Percentiles rank a stretch among this genome's conserved stretches.
Evolutionary conservation across 2,888 invertebrate species (phyloP).

Genomic region (Polyploca ridens): DNA sequence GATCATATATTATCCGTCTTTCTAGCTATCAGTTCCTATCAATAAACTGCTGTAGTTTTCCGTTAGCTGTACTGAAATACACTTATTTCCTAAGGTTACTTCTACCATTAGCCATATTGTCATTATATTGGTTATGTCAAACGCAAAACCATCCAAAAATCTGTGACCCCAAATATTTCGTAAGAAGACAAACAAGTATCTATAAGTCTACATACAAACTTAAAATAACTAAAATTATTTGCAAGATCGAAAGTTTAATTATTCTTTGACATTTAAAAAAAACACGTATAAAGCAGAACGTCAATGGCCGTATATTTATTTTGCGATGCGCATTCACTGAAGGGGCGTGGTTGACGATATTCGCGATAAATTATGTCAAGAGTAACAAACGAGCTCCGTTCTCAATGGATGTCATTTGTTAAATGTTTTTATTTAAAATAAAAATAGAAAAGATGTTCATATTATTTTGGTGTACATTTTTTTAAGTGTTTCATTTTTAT

Average conservation of each 20-base stretch:
- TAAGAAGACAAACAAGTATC: no score
- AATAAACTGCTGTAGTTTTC: no score
- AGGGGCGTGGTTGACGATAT: slow-evolving; percentile 63
- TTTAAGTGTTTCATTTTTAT: background rate
- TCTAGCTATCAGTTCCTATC: no score
- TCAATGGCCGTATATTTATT: slow-evolving; percentile 43
- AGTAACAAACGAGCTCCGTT: slow-evolving; percentile 49
- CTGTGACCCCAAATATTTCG: no score
- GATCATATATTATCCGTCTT: no score
- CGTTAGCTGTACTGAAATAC: no score
- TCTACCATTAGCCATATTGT: no score
- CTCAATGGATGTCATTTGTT: slow-evolving; percentile 40
- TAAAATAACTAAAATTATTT: background rate
- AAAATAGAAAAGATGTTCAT: slow-evolving; percentile 20
- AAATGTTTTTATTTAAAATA: slow-evolving; percentile 27
- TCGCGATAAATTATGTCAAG: slow-evolving; percentile 67
- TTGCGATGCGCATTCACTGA: slow-evolving; percentile 37
- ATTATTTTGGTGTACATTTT: background rate
- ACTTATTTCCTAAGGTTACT: no score
- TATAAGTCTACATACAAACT: no score
- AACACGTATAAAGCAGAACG: slow-evolving; percentile 19
- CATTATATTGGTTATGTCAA: no score
- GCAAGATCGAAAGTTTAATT: background rate
- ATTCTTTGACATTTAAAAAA: background rate
- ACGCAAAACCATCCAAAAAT: no score